Base-by-base conservation (phyloP, 2,888 invertebrate species). In the Xanthorhoe designata region DNA sequence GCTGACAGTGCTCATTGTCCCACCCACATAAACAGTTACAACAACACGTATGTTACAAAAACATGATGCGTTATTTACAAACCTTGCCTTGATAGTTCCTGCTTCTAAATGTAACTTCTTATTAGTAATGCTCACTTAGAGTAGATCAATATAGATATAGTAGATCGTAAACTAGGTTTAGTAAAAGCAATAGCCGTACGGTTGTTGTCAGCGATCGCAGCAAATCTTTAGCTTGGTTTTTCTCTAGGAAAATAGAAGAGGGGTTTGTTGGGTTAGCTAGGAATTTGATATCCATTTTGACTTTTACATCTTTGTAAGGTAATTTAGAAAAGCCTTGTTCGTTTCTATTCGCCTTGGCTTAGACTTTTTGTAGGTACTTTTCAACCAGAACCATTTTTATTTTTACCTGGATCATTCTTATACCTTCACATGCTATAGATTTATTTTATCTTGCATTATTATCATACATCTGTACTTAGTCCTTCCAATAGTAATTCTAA, bases 21-120 rank as follows among this genome's bases (percentile, higher is more conserved):
- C 78, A 74, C 65, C 71, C 78, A 74, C 76, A 76, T 78, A 77
- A 79, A 81, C 77, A 77, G 79, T 82, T 82, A 80, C 82, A 78
- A 82, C 49, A 65, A 56, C 65, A 61, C 56, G 15, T 42, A 51
- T 66, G 62, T 62, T 66, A 51, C 58, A 55, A 66, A 62, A 66
- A 66, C 66, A 62, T 24, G 8, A 47, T 47, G 42, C 32, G 54
- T 38, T 66, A 55, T 66, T 66, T 66, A 62, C 55, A 66, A 62
- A 66, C 19, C 17, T 55, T 17, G 62, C 8, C 15, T 66, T 47
- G 38, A 5, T 51, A 52, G 50, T 61, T 62, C 66, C 66, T 59
- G 61, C 17, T 61, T 61, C 29, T 52, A 56, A 45, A 7, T 51
- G 54, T 60, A 35, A 58, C 49, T 13, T 53, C n/a, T 42, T 52